A percentile compares a stretch with the other conserved stretches of the same genome.
Conservation (phyloP, 2,113 vertebrate species). For the Strix aluco region DNA sequence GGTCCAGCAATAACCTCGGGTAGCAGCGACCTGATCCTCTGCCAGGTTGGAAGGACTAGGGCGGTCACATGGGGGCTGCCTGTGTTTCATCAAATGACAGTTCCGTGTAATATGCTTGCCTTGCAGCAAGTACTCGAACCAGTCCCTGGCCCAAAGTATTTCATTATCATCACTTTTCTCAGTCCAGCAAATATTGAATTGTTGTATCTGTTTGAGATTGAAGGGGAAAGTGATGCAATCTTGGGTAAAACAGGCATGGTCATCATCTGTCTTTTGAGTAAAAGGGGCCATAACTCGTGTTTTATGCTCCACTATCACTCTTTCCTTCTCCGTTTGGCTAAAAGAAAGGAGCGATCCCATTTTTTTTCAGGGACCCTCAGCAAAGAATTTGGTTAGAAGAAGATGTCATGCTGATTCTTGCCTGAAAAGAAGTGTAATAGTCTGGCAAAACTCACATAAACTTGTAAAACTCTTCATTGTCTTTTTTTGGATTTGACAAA, state of each 20-base stretch:
- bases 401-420: background rate
- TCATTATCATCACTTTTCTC: background rate
- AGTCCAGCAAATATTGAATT: background rate
- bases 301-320: background rate
- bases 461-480: background rate
- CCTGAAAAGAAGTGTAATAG: background rate
- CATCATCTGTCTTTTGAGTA: background rate
- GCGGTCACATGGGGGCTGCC: rapidly evolving
- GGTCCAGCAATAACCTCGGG: background rate
- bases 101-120: background rate
- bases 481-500: background rate
- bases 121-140: background rate
- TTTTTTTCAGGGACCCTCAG: background rate
- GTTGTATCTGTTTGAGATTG: background rate
- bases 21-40: background rate
- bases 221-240: background rate
- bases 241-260: background rate
- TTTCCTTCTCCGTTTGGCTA: background rate
- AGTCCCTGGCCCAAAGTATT: background rate
- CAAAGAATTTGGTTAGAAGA: background rate
- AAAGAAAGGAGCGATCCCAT: background rate
- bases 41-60: background rate
- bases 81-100: background rate
- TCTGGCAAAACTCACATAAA: background rate
- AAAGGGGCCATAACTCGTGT: background rate